Base-by-base conservation (phyloP, 92 coral and sea anemone genomes). In the Muricea muricata region DNA sequence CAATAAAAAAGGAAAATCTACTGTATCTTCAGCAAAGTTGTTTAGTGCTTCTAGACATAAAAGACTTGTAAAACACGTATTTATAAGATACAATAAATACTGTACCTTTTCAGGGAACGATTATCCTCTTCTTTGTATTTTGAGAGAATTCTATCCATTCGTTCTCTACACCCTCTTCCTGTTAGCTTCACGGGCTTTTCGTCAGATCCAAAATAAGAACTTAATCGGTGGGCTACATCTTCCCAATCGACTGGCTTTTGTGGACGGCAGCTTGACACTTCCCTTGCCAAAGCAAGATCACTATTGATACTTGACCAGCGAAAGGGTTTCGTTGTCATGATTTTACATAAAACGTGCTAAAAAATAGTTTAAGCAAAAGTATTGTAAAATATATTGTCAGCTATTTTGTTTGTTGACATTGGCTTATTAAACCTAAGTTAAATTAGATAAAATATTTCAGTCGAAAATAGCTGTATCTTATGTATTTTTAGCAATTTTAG, bases 51-150 rank as follows among this genome's bases (percentile, higher is more conserved):
- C n/a, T n/a, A n/a, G n/a, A n/a, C n/a, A n/a, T n/a, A n/a, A n/a
- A n/a, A n/a, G n/a, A n/a, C n/a, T n/a, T n/a, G n/a, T n/a, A n/a
- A n/a, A n/a, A n/a, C n/a, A n/a, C n/a, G n/a, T n/a, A n/a, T n/a
- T n/a, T n/a, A n/a, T n/a, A n/a, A n/a, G n/a, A n/a, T n/a, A n/a
- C n/a, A 65, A 7, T 9, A 65, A 9, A 11, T 9, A 9, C 25
- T 32, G 26, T 65, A 65, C 89, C 84, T 58, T 63, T 57, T 85
- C 41, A 85, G 73, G 73, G 89, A 81, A 58, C 76, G 78, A 55
- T 67, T 72, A 13, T 85, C 65, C 47, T 77, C 84, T 60, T 32
- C 6, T 23, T 85, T 85, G 74, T 73, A 60, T 30, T 63, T 77
- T 33, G 48, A 65, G 34, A 83, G 81, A 30, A 83, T 30, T 69